Evolutionary conservation across 2,888 invertebrate species (phyloP).

Genomic region (Diogma glabrata): DNA sequence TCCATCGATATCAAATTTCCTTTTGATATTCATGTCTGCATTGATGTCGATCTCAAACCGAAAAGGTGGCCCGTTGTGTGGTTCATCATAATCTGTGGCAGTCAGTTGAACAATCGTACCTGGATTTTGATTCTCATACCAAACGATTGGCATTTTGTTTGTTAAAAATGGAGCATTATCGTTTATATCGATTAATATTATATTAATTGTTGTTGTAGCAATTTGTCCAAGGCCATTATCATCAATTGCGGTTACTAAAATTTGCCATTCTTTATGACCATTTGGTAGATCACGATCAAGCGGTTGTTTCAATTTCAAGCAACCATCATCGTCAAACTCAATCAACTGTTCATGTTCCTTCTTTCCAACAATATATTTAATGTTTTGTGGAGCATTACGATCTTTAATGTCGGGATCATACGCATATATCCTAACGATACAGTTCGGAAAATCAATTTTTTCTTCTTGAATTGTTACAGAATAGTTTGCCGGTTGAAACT

Average conservation of each 20-base stretch:
- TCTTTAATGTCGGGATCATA: slow-evolving; percentile 80
- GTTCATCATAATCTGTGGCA: slow-evolving; percentile 71
- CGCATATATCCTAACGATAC: slow-evolving; percentile 58
- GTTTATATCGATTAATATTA: slow-evolving; percentile 71
- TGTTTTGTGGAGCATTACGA: slow-evolving; percentile 60
- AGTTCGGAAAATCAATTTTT: slow-evolving; percentile 46
- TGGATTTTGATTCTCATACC: slow-evolving; percentile 66
- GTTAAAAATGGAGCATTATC: slow-evolving; percentile 86
- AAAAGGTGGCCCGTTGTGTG: slow-evolving; percentile 79
- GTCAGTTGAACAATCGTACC: slow-evolving; percentile 56
- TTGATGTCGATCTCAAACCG: slow-evolving; percentile 44
- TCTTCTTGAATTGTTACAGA: slow-evolving; percentile 69
- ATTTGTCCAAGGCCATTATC: slow-evolving; percentile 54
- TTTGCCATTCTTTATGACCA: slow-evolving; percentile 72
- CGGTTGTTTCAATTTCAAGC: slow-evolving; percentile 48
- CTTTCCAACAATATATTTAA: slow-evolving; percentile 62
- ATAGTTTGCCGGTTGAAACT: slow-evolving; percentile 58
- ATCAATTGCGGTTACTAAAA: slow-evolving; percentile 63
- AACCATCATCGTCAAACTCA: slow-evolving; percentile 62
- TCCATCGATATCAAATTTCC: slow-evolving; percentile 59
- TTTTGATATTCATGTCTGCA: slow-evolving; percentile 53
- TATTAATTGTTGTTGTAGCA: slow-evolving; percentile 54
- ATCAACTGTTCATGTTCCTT: slow-evolving; percentile 59
- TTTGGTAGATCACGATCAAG: slow-evolving; percentile 82
- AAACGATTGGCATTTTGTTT: slow-evolving; percentile 68